Percentiles rank a stretch among this genome's conserved stretches.
phyloP scores from a whole-genome alignment of 1,140 invertebrate species.

The Cydia pomonella region DNA sequence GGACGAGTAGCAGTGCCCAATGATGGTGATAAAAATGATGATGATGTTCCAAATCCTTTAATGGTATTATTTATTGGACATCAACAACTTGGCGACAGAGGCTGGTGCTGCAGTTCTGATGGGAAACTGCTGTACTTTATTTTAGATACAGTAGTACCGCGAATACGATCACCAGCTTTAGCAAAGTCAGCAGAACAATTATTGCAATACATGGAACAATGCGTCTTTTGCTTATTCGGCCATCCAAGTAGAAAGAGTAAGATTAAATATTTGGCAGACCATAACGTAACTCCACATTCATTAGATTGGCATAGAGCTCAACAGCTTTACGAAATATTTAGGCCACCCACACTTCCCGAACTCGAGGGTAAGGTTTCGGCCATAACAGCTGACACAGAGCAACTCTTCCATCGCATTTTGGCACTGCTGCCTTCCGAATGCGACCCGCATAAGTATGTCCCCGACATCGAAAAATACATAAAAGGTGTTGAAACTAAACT shows the following conservation, averaged over 20 bases:
- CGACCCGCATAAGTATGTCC: conserved; percentile 82
- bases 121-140: conserved; percentile 90
- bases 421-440: conserved; percentile 85
- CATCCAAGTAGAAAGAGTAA: conserved; percentile 91
- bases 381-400: conserved; percentile 89
- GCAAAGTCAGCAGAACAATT: conserved; percentile 82
- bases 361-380: conserved; percentile 90
- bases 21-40: conserved; percentile 78
- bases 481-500: conserved; percentile 81
- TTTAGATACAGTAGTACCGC: conserved; percentile 86
- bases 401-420: conserved; percentile 88
- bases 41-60: conserved; percentile 87
- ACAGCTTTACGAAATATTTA: conserved; percentile 92
- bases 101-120: conserved; percentile 89
- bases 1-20: conserved; percentile 57
- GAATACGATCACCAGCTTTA: conserved; percentile 83
- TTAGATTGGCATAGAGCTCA: conserved; percentile 90
- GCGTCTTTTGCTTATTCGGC: conserved; percentile 93
- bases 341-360: conserved; percentile 89
- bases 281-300: conserved; percentile 86
- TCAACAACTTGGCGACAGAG: conserved; percentile 89
- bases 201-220: conserved; percentile 90
- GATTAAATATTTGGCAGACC: conserved; percentile 88
- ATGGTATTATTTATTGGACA: conserved; percentile 91
- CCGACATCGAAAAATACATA: conserved; percentile 85